Evolutionary conservation across 2,113 vertebrate genomes (phyloP).

Genomic region (Paratilapia polleni): DNA sequence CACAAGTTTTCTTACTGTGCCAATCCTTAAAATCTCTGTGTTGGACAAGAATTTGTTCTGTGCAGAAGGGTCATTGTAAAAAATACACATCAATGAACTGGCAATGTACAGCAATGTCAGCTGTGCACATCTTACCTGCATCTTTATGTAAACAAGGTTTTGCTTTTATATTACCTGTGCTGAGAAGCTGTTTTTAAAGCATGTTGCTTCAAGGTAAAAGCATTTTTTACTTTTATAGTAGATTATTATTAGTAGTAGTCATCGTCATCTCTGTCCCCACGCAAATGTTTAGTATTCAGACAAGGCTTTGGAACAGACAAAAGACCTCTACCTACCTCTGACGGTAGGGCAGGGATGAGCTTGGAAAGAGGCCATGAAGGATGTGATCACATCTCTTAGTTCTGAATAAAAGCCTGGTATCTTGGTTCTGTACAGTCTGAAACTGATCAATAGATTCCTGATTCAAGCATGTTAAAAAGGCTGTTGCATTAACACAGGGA

Average conservation of each 20-base stretch:
- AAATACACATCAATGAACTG: background rate
- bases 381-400: background rate
- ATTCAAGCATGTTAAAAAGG: background rate
- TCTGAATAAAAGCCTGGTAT: background rate
- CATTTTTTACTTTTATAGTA: no score
- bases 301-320: background rate
- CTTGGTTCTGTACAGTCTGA: background rate
- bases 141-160: background rate
- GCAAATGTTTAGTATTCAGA: background rate
- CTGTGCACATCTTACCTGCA: background rate
- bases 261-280: background rate
- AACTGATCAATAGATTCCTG: background rate
- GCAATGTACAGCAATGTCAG: background rate
- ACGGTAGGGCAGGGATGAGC: background rate
- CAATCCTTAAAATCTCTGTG: background rate
- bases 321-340: background rate
- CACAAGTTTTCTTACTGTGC: background rate
- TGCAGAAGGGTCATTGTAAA: background rate
- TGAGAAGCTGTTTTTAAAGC: fast-evolving
- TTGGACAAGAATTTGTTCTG: background rate
- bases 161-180: background rate
- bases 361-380: background rate
- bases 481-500: background rate
- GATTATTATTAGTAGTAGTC: no score
- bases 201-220: no score